A percentile compares a stretch with the other conserved stretches of the same genome.
These are phyloP conservation scores for Diaperis boleti DNA, from an alignment of 2,888 invertebrate genomes.

Conservation along the genomic window DNA sequence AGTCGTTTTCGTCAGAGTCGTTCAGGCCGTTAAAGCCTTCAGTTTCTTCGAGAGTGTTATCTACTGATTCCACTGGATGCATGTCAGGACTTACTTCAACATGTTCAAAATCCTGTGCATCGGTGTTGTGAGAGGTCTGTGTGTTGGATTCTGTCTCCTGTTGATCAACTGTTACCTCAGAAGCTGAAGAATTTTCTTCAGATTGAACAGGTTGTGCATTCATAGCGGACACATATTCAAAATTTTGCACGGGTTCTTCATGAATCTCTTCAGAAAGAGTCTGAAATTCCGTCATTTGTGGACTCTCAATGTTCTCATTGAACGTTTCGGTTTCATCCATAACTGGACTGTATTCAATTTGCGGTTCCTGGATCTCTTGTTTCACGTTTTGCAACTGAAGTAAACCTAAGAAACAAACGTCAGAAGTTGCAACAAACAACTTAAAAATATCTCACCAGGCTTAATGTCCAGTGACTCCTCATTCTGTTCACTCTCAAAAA, in stretches of 20 bases:
- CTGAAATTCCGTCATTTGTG: background rate
- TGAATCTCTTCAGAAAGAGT: too few species aligned
- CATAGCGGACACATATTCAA: too few species aligned
- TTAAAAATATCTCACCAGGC: slow-evolving; percentile 40
- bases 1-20: slow-evolving; percentile 21
- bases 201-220: too few species aligned
- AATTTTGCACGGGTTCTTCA: too few species aligned
- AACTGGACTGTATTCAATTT: too few species aligned
- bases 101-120: too few species aligned
- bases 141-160: too few species aligned
- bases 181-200: too few species aligned
- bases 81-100: slow-evolving; percentile 26
- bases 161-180: too few species aligned
- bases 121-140: too few species aligned
- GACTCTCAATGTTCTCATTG: background rate
- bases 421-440: background rate
- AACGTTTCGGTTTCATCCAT: slow-evolving; percentile 15
- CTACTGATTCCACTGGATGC: background rate
- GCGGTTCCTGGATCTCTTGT: too few species aligned
- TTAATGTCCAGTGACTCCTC: slow-evolving; percentile 43
- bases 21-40: slow-evolving; percentile 44
- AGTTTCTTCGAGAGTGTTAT: slow-evolving; percentile 2
- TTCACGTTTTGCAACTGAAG: slow-evolving; percentile 16
- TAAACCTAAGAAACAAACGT: background rate
- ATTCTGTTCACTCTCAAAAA: slow-evolving; percentile 25